Conservation (phyloP, 2,888 invertebrate species). For the Octonoba sinensis region DNA sequence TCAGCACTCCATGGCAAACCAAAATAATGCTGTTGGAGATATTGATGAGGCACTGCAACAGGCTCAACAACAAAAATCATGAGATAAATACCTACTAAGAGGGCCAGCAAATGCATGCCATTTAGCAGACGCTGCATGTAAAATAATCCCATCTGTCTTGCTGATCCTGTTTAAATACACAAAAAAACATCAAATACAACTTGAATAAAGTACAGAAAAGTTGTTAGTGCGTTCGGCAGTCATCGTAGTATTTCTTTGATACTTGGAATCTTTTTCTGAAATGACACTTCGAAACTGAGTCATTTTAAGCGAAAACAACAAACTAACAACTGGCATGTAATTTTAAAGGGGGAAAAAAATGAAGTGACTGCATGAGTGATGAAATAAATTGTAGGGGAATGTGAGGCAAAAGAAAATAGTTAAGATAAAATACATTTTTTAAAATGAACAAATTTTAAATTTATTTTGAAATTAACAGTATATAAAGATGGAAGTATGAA, state of each 20-base stretch:
- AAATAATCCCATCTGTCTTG: conserved; percentile 35
- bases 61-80: conserved; percentile 62
- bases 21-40: conserved; percentile 37
- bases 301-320: no score
- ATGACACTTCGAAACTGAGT: no score
- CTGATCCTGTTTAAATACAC: conserved; percentile 29
- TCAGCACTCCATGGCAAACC: conserved; percentile 50
- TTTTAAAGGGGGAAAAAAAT: no score
- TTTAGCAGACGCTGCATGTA: conserved; percentile 24
- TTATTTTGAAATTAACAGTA: no score
- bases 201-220: not conserved
- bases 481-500: no score
- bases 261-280: no score
- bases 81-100: conserved; percentile 49
- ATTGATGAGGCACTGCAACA: conserved; percentile 43
- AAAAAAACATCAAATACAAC: not conserved
- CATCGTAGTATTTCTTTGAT: not conserved
- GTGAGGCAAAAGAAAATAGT: no score
- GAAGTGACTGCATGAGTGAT: no score
- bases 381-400: no score
- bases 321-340: no score
- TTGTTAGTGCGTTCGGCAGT: not conserved
- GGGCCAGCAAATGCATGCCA: conserved; percentile 47
- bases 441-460: no score
- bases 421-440: no score